Conservation (phyloP, 2,888 invertebrate species). For the Chymomyza procnemis region DNA sequence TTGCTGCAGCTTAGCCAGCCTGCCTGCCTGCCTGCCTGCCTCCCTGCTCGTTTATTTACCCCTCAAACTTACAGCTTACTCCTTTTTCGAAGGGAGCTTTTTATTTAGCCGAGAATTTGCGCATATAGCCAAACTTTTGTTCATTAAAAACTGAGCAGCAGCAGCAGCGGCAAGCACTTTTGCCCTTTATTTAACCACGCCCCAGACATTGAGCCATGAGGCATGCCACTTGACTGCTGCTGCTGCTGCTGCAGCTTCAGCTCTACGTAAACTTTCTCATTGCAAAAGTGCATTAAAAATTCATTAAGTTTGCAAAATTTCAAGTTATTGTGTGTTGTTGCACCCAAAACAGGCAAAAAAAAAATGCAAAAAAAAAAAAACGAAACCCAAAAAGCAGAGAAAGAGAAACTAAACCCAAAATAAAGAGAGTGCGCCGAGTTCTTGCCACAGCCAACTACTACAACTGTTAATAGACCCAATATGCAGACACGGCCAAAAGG, state of each 20-base stretch:
- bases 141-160: constrained; percentile 71
- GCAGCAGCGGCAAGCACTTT: constrained; percentile 34
- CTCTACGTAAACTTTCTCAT: constrained; percentile 49
- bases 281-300: constrained; percentile 77
- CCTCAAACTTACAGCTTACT: constrained; percentile 1
- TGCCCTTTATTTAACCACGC: constrained; percentile 67
- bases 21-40: too few relatives aligned
- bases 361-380: constrained; percentile 41
- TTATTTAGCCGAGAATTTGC: constrained; percentile 57
- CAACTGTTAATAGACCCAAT: constrained; percentile 74
- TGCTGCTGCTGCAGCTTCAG: neutral
- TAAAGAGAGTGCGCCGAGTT: too few relatives aligned
- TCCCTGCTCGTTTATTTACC: too few relatives aligned
- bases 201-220: constrained; percentile 56
- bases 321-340: constrained; percentile 67
- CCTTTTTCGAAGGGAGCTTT: constrained; percentile 33
- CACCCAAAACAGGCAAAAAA: constrained; percentile 25
- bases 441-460: constrained; percentile 51
- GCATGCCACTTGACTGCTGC: constrained; percentile 20
- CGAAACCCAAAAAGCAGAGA: neutral
- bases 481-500: constrained; percentile 42
- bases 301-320: constrained; percentile 77
- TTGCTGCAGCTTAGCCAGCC: constrained; percentile 31
- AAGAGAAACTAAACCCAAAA: constrained; percentile 12
- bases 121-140: constrained; percentile 67